Base-by-base conservation (phyloP, 1,140 invertebrate genomes). In the Lutraria rhynchaena region DNA sequence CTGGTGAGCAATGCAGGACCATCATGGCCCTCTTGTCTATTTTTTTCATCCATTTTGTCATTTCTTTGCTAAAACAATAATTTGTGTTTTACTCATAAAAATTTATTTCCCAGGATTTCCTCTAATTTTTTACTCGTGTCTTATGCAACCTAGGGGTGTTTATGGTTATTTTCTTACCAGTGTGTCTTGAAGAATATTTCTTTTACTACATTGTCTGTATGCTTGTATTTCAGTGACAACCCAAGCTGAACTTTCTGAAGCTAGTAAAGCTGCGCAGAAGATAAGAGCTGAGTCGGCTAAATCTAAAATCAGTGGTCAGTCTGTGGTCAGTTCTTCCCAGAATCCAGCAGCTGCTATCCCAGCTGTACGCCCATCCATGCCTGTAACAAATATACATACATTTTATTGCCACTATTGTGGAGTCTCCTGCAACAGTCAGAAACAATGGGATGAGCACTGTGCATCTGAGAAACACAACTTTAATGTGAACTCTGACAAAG, bases 371-470 rank as follows among this genome's bases (percentile, higher is more conserved):
- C 65, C 35, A 74, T 51, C 49, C 69, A 71, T 71, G 69, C 83
- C 51, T 51, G 75, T 51, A 73, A 63, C 27, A 74, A 84, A 19
- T 35, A 67, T 82, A 35, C 84, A 75, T 58, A 65, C 83, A 13
- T 76, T 77, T 57, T 91, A 91, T 84, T 91, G 90, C 78, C 78
- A 86, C 13, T 90, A 90, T 81, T 91, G 90, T 70, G 86, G 88
- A 9, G 82, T 87, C 17, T 87, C 86, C 58, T 91, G 87, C 78
- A 90, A 90, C 85, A 89, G 89, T 63, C 77, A 86, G 69, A 86
- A 88, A 63, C 89, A 91, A 74, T 91, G 90, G 90, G 90, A 91
- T 51, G 86, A 90, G 7, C 90, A 91, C 74, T 88, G 87, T 69
- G 86, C 89, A 13, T 90, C 88, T 11, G 89, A 91, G 71, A 85